Base-by-base conservation (phyloP, 2,888 invertebrate genomes). In the Sycophila texana region DNA sequence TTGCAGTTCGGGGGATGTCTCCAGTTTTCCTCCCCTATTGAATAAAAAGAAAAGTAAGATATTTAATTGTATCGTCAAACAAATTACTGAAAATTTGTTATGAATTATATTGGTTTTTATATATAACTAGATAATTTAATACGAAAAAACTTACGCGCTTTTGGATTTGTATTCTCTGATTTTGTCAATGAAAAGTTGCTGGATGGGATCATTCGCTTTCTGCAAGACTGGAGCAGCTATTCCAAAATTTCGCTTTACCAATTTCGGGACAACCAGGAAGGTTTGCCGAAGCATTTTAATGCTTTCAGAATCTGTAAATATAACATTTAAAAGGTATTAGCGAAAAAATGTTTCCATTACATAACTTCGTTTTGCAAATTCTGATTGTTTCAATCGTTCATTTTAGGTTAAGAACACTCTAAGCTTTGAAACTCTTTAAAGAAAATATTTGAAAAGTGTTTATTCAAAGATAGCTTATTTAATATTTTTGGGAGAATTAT, bases 141-240 rank as follows among this genome's bases (percentile, higher is more conserved):
- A 16, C 10, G 39, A 18, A 49, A 7, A 18, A 85, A 93, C 95
- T 92, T 93, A 97, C 97, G 93, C 91, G 92, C 96, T 95, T 90
- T 97, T 97, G 85, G 94, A 92, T 88, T 94, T 95, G 92, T 97
- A 99, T 91, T 98, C 98, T 82, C 94, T 93, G 84, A 98, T 93
- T 94, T 98, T 98, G 84, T 98, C 96, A 57, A 98, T 90, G 91
- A 99, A 99, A 71, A 98, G 91, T 90, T 98, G 95, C 90, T 98
- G 98, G 87, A 99, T 96, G 4, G 98, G 98, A 90, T 99, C 98
- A 2, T 92, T 91, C 2, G 94, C 95, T 89, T 95, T 96, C 86
- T 93, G 93, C 57, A 94, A 88, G 49, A 92, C 92, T 68, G 95
- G 94, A 61, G 95, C 94, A 70, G 94, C 90, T 66, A 96, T 92